Evolutionary conservation across 2,797 vertebrate genomes (phyloP).

Genomic region (Emys orbicularis): DNA sequence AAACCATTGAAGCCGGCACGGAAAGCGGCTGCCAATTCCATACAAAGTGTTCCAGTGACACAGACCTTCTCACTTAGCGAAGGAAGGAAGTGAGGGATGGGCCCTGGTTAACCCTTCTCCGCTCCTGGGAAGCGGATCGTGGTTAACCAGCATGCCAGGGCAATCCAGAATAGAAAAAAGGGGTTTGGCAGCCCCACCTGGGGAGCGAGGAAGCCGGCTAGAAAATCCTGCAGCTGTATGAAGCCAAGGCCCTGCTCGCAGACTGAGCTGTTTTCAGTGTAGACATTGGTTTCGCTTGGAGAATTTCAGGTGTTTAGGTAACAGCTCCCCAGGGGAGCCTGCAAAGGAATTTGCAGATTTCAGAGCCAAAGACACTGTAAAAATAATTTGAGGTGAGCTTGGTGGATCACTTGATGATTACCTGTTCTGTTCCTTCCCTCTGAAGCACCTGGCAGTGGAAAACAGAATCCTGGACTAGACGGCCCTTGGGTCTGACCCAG

Average conservation of each 20-base stretch:
- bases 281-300: neutral
- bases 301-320: neutral
- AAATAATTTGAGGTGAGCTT: neutral
- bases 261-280: neutral
- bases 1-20: slow-evolving; percentile 24
- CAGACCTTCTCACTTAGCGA: slow-evolving; percentile 59
- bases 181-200: neutral
- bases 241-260: neutral
- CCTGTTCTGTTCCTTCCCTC: too few relatives aligned
- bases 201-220: neutral
- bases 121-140: neutral
- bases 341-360: neutral
- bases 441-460: too few relatives aligned
- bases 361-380: neutral
- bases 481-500: too few relatives aligned
- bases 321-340: neutral
- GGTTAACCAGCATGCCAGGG: neutral
- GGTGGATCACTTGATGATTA: neutral
- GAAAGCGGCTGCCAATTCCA: slow-evolving; percentile 17
- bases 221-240: neutral
- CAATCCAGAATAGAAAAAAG: rapidly evolving
- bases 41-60: slow-evolving; percentile 48
- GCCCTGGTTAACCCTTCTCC: neutral
- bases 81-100: neutral
- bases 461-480: too few relatives aligned